Evolutionary conservation across 2,113 vertebrate genomes (phyloP).

Genomic region (Tenebrosternarchus preto): DNA sequence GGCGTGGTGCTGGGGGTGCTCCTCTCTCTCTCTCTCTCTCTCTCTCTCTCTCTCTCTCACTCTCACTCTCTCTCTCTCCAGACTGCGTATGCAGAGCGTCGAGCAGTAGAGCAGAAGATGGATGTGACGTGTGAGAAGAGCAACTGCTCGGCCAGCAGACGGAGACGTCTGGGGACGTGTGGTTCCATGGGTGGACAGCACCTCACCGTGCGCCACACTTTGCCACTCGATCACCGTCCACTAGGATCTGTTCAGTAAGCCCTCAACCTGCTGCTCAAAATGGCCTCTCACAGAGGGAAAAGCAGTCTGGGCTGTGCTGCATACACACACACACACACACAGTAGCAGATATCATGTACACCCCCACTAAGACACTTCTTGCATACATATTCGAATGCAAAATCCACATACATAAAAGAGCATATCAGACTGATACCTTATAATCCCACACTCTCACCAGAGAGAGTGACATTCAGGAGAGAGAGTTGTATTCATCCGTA

Average conservation of each 20-base stretch:
- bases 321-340: background rate
- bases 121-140: conserved; percentile 7
- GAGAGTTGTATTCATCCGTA: conserved; percentile 20
- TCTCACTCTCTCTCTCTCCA: too few relatives aligned
- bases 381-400: background rate
- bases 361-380: background rate
- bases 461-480: conserved; percentile 21
- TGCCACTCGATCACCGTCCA: conserved; percentile 39
- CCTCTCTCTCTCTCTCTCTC: background rate
- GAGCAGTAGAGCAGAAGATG: conserved; percentile 7
- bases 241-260: conserved; percentile 8
- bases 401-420: background rate
- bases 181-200: conserved; percentile 38
- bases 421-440: background rate
- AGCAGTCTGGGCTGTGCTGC: background rate
- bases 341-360: background rate
- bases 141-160: conserved; percentile 17
- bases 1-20: background rate
- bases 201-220: conserved; percentile 15
- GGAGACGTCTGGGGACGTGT: background rate
- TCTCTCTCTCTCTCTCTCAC: too few relatives aligned
- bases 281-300: conserved; percentile 13
- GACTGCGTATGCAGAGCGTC: too few relatives aligned
- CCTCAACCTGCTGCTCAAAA: background rate
- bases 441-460: background rate